Base-by-base conservation (phyloP, 2,113 vertebrate species). In the Aix galericulata region DNA sequence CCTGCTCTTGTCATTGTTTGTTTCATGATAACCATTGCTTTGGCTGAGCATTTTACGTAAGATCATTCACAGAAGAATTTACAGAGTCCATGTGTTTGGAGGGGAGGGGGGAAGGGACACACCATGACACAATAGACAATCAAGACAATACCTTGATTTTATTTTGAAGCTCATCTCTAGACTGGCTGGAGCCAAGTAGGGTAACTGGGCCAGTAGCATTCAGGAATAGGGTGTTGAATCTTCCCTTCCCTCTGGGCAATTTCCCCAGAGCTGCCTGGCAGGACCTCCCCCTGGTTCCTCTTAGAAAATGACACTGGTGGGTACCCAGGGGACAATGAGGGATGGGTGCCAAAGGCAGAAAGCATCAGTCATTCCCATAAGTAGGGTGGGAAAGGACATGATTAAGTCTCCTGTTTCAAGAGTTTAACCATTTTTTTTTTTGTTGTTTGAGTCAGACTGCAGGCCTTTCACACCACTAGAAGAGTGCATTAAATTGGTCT, bases 131-230 rank as follows among this genome's bases (percentile, higher is more conserved):
- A 12, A 53, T 78, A 48, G 46, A 52, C 50, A 52, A 52, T 52
- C 50, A 52, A 52, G 50, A 79, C 58, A 71, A 76, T 71, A 38
- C 76, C 78, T 71, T 63, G 73, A 34, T 78, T 92, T 90, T 48
- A 62, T 92, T 89, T 92, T 82, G 73, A 91, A 94, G 81, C 83
- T 82, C 53, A 50, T 89, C 78, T 86, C 77, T 74, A 95, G 94
- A 94, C 95, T 76, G 42, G 74, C 94, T 89, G 96, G 89, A 96
- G 96, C 95, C 95, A 87, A 91, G 84, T 74, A 66, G 88, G 64
- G 86, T 91, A 69, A 91, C 91, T 89, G 74, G 88, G 71, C 89
- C 44, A 36, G 58, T 38, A 56, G 84, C 83, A 72, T 75, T 83
- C 86, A 93, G 91, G 84, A 96, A 85, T n/a, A 76, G 91, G 69